Conservation (phyloP, 2,113 vertebrate species). For the Tonatia bakeri region DNA sequence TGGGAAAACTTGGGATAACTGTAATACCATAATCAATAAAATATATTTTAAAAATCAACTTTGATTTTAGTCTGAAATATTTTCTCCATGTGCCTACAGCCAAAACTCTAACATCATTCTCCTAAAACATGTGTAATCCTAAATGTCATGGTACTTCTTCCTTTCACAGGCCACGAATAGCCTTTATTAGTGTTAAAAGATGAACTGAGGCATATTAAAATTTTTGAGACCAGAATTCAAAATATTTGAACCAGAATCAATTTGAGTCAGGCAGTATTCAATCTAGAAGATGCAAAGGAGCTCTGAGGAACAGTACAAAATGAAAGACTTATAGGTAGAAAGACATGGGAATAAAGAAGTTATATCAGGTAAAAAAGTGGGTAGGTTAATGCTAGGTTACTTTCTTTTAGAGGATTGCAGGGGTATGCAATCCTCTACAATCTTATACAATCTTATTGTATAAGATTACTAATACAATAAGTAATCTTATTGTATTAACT, state of each 20-base stretch:
- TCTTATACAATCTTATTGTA: too few species aligned
- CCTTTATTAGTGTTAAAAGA: neutral
- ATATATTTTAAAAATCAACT: neutral
- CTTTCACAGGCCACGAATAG: neutral
- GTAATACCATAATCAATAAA: too few species aligned
- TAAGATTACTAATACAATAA: too few species aligned
- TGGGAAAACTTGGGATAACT: too few species aligned
- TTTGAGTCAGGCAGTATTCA: neutral
- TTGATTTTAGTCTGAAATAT: neutral
- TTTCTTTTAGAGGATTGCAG: neutral
- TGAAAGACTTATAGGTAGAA: neutral
- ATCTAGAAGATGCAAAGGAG: neutral
- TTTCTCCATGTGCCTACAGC: neutral
- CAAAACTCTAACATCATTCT: neutral
- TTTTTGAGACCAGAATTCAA: neutral
- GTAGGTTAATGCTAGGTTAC: too few species aligned
- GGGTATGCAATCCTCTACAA: too few species aligned
- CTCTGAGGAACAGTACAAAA: neutral
- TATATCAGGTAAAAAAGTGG: neutral
- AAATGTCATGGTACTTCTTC: neutral
- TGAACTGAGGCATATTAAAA: neutral
- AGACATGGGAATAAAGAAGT: neutral
- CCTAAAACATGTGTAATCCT: neutral
- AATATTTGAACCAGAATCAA: neutral
- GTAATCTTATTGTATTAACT: too few species aligned